phyloP scores from a whole-genome alignment of 2,113 vertebrate genomes.

The Microcebus ravelobensis region DNA sequence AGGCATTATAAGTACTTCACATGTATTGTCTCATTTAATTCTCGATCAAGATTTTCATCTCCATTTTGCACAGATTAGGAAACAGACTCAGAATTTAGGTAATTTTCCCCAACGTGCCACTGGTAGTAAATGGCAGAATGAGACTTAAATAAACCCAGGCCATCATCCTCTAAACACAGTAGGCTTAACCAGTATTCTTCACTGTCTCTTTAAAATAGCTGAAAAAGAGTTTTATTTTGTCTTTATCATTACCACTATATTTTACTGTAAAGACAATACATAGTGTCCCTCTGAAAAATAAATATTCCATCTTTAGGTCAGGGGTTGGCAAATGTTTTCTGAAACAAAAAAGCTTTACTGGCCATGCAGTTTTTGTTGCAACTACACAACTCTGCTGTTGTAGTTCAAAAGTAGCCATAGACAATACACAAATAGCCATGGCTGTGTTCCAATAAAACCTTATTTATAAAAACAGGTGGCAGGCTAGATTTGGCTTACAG shows the following conservation, averaged over 20 bases:
- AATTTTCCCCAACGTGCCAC: background rate
- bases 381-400: background rate
- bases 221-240: background rate
- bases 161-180: background rate
- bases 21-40: background rate
- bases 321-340: background rate
- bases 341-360: background rate
- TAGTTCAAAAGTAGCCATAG: background rate
- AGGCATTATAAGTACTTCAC: background rate
- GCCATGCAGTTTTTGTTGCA: background rate
- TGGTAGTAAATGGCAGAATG: background rate
- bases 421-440: background rate
- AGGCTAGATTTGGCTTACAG: background rate
- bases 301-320: background rate
- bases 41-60: conserved; percentile 23
- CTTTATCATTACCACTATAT: background rate
- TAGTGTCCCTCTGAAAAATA: background rate
- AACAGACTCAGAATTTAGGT: background rate
- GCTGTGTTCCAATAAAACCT: background rate
- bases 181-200: background rate
- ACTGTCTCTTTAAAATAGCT: background rate
- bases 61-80: conserved; percentile 20
- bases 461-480: background rate
- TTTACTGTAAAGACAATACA: background rate
- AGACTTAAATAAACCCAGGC: conserved; percentile 30